A percentile compares a stretch with the other conserved stretches of the same genome.
phyloP scores from a whole-genome alignment of 2,113 vertebrate species.

The Prietella phreatophila region DNA sequence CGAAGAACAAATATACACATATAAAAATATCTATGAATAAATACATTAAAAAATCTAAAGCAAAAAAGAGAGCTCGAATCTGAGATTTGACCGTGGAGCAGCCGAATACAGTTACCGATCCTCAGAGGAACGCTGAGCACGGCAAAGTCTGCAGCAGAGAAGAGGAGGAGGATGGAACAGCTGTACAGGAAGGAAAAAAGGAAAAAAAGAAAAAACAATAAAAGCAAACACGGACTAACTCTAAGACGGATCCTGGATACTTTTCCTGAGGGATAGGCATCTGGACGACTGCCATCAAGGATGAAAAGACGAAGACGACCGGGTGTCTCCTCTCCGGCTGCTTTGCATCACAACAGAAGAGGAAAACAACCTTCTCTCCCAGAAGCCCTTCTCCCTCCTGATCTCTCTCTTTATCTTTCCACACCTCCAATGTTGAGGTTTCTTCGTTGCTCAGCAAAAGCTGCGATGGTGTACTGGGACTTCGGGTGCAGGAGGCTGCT shows the following conservation, averaged over 20 bases:
- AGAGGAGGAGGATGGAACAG: slow-evolving; percentile 49
- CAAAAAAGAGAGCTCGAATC: slow-evolving; percentile 35
- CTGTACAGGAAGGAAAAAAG: slow-evolving; percentile 16
- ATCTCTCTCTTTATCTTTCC: slow-evolving; percentile 4
- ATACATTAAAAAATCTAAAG: slow-evolving; percentile 53
- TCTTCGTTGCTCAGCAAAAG: slow-evolving; percentile 10
- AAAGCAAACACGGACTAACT: neutral
- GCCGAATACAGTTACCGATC: slow-evolving; percentile 59
- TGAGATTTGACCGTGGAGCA: slow-evolving; percentile 44
- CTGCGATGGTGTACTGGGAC: slow-evolving; percentile 7
- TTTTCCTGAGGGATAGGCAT: slow-evolving; percentile 19
- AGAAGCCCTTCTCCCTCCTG: slow-evolving; percentile 11
- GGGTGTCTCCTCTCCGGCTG: slow-evolving; percentile 33
- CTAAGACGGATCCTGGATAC: neutral
- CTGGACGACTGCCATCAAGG: slow-evolving; percentile 24
- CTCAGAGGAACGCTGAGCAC: slow-evolving; percentile 48
- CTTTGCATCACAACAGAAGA: slow-evolving; percentile 33
- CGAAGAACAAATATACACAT: neutral
- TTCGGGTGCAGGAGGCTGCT: slow-evolving; percentile 7
- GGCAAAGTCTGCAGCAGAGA: slow-evolving; percentile 51
- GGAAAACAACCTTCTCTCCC: slow-evolving; percentile 24
- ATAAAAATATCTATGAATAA: neutral
- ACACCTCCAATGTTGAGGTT: slow-evolving; percentile 12
- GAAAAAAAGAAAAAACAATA: slow-evolving; percentile 45
- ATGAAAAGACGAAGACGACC: slow-evolving; percentile 6